These are phyloP conservation scores for Isichthys henryi DNA, from an alignment of 2,113 vertebrate genomes.

Conservation along the genomic window DNA sequence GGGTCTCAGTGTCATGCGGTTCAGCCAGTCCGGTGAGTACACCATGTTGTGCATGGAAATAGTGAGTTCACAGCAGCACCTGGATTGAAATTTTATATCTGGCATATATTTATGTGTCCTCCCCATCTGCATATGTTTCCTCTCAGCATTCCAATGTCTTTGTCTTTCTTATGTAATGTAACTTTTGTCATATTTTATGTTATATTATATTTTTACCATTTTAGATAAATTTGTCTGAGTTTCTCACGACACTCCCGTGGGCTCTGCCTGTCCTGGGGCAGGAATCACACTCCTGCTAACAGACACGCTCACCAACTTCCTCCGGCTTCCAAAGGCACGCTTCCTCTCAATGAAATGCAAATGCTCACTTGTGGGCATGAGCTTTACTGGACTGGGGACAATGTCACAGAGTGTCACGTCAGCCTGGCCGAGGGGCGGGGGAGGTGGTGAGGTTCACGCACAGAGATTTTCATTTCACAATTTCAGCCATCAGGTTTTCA, in stretches of 20 bases:
- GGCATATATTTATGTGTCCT: not conserved
- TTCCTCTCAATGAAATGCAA: not conserved
- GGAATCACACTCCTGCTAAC: not conserved
- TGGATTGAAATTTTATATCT: not conserved
- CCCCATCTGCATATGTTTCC: not conserved
- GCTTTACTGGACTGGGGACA: not conserved
- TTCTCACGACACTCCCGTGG: not conserved
- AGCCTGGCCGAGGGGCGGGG: not conserved
- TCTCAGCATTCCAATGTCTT: not conserved
- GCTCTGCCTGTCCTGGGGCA: not conserved
- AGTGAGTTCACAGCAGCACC: not conserved
- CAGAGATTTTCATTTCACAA: constrained; percentile 5
- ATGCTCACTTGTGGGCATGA: not conserved
- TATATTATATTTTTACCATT: not conserved
- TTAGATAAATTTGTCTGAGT: not conserved
- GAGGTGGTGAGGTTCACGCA: not conserved
- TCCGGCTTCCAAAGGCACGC: not conserved
- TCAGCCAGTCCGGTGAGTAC: not conserved
- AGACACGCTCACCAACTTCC: not conserved
- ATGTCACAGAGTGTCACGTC: not conserved
- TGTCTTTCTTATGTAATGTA: not conserved
- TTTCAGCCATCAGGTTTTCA: not conserved
- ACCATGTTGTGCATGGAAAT: not conserved
- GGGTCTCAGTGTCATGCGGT: not conserved
- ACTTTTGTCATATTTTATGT: not conserved